Base-by-base conservation (phyloP, 2,888 invertebrate species). In the Drosophila colorata region DNA sequence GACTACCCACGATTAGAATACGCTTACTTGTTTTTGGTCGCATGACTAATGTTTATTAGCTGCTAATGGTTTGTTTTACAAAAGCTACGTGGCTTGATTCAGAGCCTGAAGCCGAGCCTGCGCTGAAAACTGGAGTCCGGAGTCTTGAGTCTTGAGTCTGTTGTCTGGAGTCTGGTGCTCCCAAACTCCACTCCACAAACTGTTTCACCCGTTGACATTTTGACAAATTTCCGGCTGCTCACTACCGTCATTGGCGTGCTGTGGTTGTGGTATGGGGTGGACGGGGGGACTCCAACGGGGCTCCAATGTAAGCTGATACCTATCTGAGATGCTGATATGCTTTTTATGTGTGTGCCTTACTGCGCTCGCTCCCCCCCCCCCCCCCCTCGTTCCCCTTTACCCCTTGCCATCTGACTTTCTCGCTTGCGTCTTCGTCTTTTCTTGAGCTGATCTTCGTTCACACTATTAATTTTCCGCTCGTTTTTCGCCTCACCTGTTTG, bases 21-120 rank as follows among this genome's bases (percentile, higher is more conserved):
- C 23, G 14, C 53, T 43, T 33, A 43, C 33, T 53, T 33, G 43
- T 43, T 64, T 79, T 77, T 69, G 70, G 69, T 72, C 74, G 87
- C 85, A 87, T 91, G 92, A 91, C 89, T 90, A 92, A 91, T 91
- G 91, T 85, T 91, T 91, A 91, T 92, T 91, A 92, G 89, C 88
- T 86, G 90, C 90, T 92, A 91, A 91, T 91, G 91, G 91, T 92
- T 92, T 92, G 91, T 92, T 92, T 91, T 91, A 91, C 91, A 91
- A 89, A 84, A 90, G 78, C 83, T 80, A 90, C 89, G 90, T 87
- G 90, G 80, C 74, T 69, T 48, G 48, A 53, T 64, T 57, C 47
- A 23, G 37, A 52, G 55, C 52, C 49, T 35, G 60, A 58, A 58
- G 25, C 44, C 23, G 18, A 31, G 52, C 43, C 52, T 57, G 41